Base-by-base conservation (phyloP, 2,797 vertebrate genomes). In the Zalophus californianus region DNA sequence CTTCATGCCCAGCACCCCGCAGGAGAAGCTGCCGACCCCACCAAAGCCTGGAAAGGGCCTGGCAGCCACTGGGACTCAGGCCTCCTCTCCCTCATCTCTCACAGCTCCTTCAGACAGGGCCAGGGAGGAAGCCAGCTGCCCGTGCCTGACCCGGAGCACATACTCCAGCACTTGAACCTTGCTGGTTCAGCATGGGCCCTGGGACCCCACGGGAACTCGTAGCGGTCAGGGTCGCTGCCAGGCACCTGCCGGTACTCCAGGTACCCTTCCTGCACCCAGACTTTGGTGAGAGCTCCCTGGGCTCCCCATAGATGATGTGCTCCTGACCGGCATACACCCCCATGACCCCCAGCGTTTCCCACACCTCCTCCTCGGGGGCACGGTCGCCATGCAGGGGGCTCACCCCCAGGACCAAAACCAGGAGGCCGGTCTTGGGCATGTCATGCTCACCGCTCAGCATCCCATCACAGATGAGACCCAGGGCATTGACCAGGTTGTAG, bases 191-290 rank as follows among this genome's bases (percentile, higher is more conserved):
- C 29, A 0, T 87, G 27, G 58, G 87, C 80, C 54, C 94, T 84
- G 4, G 94, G 90, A 14, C 97, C 97, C 97, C 97, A 97, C 8
- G 93, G 54, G 52, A 97, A 90, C 48, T 94, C 87, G 2, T 85
- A 95, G 14, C 7, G 4, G 35, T 77, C 4, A 38, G 96, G 92
- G 23, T 68, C 0, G 0, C 95, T 90, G 48, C 27, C 5, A 3
- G 91, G 77, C n/a, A 97, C 96, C 64, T 54, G 92, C 32, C 0
- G 77, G 66, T 92, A 95, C 27, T 82, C 92, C 16, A 97, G 3
- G 27, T 97, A 97, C 14, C 48, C 44, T 38, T 96, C 96, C 27
- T 78, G 96, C 23, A 97, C 96, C 93, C 90, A 97, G 25, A 92
- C 38, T 9, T 29, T 44, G 6, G 72, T 92, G n/a, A 98, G 27